Conservation (phyloP, 2,113 vertebrate species). For the Coryphaenoides rupestris region DNA sequence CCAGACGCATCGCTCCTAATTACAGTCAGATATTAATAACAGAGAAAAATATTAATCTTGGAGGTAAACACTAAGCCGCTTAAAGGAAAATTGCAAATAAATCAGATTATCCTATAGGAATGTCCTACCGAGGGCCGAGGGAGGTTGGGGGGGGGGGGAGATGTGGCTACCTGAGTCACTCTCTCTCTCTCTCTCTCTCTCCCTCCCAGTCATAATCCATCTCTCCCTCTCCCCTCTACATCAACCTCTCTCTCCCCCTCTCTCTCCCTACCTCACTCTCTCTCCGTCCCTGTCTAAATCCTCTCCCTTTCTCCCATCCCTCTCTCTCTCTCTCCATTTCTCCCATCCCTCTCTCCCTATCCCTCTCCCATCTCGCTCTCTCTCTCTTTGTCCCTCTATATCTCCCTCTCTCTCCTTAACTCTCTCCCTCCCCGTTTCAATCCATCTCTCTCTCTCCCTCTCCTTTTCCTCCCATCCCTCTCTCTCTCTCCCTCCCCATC, state of each 20-base stretch:
- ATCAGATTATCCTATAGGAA: conserved; percentile 73
- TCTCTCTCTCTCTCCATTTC: no score
- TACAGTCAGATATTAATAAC: conserved; percentile 74
- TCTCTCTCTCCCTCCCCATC: no score
- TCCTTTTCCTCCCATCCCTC: no score
- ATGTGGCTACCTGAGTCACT: conserved; percentile 32
- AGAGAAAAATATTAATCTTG: conserved; percentile 72
- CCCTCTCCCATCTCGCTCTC: no score
- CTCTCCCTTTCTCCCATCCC: no score
- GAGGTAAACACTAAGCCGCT: conserved; percentile 74
- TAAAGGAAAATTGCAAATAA: conserved; percentile 76
- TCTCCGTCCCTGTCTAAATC: no score
- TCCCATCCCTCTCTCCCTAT: no score
- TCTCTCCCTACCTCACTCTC: no score
- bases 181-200: not conserved
- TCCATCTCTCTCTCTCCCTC: no score
- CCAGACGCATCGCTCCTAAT: conserved; percentile 67
- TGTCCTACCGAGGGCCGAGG: conserved; percentile 62
- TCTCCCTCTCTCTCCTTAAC: no score
- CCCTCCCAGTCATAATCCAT: not conserved
- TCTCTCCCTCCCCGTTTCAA: no score
- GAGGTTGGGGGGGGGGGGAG: conserved; percentile 68
- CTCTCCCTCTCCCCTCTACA: conserved; percentile 10
- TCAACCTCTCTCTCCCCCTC: conserved; percentile 39
- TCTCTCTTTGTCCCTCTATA: no score